Base-by-base conservation (phyloP, 2,888 invertebrate species). In the Drosophila maculinotata region DNA sequence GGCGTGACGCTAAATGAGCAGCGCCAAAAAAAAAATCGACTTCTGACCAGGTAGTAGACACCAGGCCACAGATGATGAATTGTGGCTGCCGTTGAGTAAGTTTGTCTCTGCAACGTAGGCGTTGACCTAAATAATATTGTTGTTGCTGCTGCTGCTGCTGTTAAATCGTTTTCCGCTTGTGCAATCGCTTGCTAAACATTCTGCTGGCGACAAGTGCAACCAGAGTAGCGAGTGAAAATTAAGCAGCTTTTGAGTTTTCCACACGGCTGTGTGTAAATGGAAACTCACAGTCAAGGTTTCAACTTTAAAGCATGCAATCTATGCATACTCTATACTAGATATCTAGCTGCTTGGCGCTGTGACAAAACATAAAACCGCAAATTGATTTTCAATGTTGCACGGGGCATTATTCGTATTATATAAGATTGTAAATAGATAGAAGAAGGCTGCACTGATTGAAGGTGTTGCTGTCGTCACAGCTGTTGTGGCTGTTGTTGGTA, bases 61-160 rank as follows among this genome's bases (percentile, higher is more conserved):
- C 58, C 69, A 51, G 70, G 52, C 39, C 62, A 42, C 65, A 54
- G 38, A 80, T 80, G 85, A 80, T 80, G 86, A 80, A 80, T 80
- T 85, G 80, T 82, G 83, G 85, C 64, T 79, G 85, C 79, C 83
- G 82, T 85, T 85, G 79, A 73, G 65, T 85, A 85, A 80, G 85
- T 80, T 75, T 83, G 68, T 69, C 72, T 57, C 66, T 76, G 76
- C 67, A 51, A 56, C 77, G 85, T 83, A 85, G 85, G 87, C 82
- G 87, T 83, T 87, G 83, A 87, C 83, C 82, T 64, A 87, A 83
- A 87, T 87, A 87, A 78, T 31, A 65, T 67, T 64, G 56, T 20
- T 30, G 44, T 10, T 38, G 33, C 17, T 47, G 51, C 8, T 44
- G 52, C 9, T 52, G 79, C 17, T 62, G 72, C 64, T 82, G 63